Percentiles rank a stretch among this genome's conserved stretches.
Conservation (phyloP, 1,140 invertebrate genomes). For the Acromyrmex heyeri region DNA sequence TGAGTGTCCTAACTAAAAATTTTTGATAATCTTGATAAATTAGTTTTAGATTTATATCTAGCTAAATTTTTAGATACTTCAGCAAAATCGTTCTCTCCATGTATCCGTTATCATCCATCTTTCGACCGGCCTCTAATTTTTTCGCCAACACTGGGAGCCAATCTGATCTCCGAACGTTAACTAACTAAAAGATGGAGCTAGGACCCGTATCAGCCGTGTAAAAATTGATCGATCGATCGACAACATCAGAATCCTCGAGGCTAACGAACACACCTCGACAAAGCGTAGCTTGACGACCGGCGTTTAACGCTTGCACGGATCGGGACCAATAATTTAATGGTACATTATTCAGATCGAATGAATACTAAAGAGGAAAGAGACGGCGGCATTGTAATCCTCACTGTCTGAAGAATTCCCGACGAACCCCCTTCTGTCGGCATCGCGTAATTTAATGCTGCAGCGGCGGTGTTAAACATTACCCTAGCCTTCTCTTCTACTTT, state of each 20-base stretch:
- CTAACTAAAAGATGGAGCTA: neutral
- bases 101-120: conserved; percentile 18
- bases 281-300: conserved; percentile 59
- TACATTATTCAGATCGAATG: conserved; percentile 81
- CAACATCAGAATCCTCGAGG: conserved; percentile 7
- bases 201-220: conserved; percentile 4
- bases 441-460: conserved; percentile 66
- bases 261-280: conserved; percentile 27
- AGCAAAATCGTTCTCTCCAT: neutral
- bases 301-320: conserved; percentile 78
- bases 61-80: too few relatives aligned
- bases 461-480: conserved; percentile 34
- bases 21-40: too few relatives aligned
- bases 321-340: conserved; percentile 80
- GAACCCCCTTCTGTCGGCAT: conserved; percentile 68
- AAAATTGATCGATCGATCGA: conserved; percentile 62
- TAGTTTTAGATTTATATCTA: too few relatives aligned
- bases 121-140: neutral
- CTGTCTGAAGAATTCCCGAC: conserved; percentile 76
- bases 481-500: neutral
- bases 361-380: conserved; percentile 74
- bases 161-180: conserved; percentile 58
- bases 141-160: conserved; percentile 52
- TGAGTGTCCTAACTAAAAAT: too few relatives aligned
- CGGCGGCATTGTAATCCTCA: conserved; percentile 76